Percentiles rank a stretch among this genome's conserved stretches.
These are phyloP conservation scores for Urocitellus parryii DNA, from an alignment of 2,113 vertebrate genomes.

Conservation along the genomic window DNA sequence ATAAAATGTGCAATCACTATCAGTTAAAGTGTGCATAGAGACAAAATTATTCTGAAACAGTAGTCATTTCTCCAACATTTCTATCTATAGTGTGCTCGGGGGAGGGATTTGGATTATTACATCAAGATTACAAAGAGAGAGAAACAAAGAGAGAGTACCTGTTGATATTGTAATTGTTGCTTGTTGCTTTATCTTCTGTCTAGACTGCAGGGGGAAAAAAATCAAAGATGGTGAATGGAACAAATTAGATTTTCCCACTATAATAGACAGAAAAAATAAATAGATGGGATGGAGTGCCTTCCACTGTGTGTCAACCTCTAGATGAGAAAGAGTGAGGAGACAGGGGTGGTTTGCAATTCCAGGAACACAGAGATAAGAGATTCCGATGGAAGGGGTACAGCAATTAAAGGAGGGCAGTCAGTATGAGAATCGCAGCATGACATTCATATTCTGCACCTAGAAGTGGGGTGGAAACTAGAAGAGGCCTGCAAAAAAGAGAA, in stretches of 20 bases:
- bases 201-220: not conserved
- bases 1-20: not conserved
- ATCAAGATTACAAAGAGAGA: not conserved
- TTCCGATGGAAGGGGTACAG: not conserved
- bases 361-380: not conserved
- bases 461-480: not conserved
- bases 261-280: not conserved
- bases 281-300: rapidly evolving
- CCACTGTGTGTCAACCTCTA: not conserved
- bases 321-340: not conserved
- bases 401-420: not conserved
- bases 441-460: too few species aligned
- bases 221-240: not conserved
- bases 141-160: not conserved
- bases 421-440: rapidly evolving
- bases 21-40: not conserved
- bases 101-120: not conserved
- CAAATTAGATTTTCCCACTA: too few species aligned
- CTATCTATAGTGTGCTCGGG: not conserved
- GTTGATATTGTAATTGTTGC: not conserved
- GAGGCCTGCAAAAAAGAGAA: not conserved
- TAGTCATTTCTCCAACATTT: not conserved
- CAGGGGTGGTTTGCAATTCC: too few species aligned
- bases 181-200: not conserved
- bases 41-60: not conserved